A percentile compares a stretch with the other conserved stretches of the same genome.
These are phyloP conservation scores for Amia ocellicauda DNA, from an alignment of 2,113 vertebrate species.

Conservation along the genomic window DNA sequence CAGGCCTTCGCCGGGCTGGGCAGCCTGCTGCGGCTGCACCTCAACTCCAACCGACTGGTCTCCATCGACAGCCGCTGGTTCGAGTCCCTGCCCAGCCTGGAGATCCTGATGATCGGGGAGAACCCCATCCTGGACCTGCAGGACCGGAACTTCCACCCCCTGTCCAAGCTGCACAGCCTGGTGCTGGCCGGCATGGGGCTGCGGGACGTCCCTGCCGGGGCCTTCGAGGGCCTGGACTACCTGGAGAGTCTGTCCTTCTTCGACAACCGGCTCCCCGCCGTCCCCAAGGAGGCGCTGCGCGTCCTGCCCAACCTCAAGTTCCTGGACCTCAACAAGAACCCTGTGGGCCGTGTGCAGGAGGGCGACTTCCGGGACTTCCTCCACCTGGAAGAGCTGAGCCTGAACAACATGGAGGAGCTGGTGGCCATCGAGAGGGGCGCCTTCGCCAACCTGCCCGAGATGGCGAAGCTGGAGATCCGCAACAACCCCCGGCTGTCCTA, in stretches of 20 bases:
- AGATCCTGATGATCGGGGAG: slow-evolving; percentile 79
- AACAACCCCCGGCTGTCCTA: slow-evolving; percentile 67
- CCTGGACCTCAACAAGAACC: slow-evolving; percentile 75
- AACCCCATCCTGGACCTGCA: slow-evolving; percentile 70
- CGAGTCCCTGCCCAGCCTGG: slow-evolving; percentile 69
- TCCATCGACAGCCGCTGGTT: slow-evolving; percentile 74
- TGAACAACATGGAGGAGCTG: slow-evolving; percentile 75
- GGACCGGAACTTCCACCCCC: slow-evolving; percentile 68
- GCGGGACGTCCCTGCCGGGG: slow-evolving; percentile 57
- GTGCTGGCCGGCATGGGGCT: slow-evolving; percentile 74
- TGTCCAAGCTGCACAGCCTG: slow-evolving; percentile 69
- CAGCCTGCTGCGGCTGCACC: slow-evolving; percentile 66
- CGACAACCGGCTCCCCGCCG: slow-evolving; percentile 62
- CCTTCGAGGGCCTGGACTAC: slow-evolving; percentile 70
- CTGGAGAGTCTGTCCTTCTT: slow-evolving; percentile 77
- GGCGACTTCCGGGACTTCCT: slow-evolving; percentile 70
- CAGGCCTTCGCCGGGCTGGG: slow-evolving; percentile 67
- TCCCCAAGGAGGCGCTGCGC: slow-evolving; percentile 65
- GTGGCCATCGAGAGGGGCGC: slow-evolving; percentile 59
- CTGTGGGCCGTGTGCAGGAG: slow-evolving; percentile 56
- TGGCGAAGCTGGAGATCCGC: slow-evolving; percentile 68
- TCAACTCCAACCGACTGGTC: slow-evolving; percentile 70
- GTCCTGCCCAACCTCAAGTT: slow-evolving; percentile 71
- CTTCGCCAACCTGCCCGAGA: slow-evolving; percentile 69
- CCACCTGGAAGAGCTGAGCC: slow-evolving; percentile 72